Base-by-base conservation (phyloP, 1,140 invertebrate genomes). In the Zaprionus africanus region DNA sequence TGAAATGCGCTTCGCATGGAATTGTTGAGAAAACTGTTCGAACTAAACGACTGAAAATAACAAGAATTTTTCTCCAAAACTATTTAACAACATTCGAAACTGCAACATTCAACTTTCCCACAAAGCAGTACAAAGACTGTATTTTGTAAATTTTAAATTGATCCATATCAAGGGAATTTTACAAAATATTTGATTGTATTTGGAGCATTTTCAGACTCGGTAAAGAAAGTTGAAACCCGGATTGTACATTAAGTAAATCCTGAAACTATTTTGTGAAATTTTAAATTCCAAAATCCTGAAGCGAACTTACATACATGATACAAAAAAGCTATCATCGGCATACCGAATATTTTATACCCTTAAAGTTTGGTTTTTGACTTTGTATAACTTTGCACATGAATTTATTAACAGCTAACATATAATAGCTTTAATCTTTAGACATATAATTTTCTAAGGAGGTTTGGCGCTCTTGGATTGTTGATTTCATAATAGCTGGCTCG, bases 1-100 rank as follows among this genome's bases (percentile, higher is more conserved):
- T 79, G 74, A 67, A 71, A 67, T 73, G 26, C 34, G n/a, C 41
- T 59, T 28, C 26, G 26, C 17, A 43, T 4, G 19, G 46, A 69
- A 61, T 53, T 41, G 22, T 11, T 34, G n/a, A 46, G 28, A 34
- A n/a, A 51, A 51, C 6, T 56, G 26, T 56, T 56, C 19, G 28
- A 56, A 56, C 3, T 56, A 26, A 26, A 26, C 13, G 15, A 56
- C 53, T 38, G 13, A 5, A 51, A 24, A 51, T 56, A 56, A 56
- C 5, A 31, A 13, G 24, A 56, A 56, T 17, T 26, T 31, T 56
- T n/a, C 4, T 1, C 24, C 24, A 2, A 31, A 28, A 56, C 24
- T 31, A 56, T 51, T 51, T 13, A 24, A 56, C 24, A 31, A 31
- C 13, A 56, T 24, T 22, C 11, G 9, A 11, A 24, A 13, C 0